Evolutionary conservation across 2,797 vertebrate species (phyloP).

Genomic region (Numenius phaeopus): DNA sequence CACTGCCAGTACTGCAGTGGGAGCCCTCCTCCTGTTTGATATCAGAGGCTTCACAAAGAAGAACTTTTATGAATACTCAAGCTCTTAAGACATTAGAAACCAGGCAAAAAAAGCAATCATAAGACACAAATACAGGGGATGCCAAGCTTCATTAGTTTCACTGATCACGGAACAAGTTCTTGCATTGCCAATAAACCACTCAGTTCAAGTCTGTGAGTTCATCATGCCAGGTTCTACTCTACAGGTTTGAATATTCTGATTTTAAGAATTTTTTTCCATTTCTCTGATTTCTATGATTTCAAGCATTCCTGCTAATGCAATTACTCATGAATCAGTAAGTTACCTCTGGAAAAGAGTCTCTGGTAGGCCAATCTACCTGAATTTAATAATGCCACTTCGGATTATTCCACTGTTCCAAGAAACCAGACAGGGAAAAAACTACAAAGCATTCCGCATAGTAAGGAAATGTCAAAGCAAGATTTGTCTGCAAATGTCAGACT

Average conservation of each 20-base stretch:
- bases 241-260: background rate
- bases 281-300: constrained; percentile 20
- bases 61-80: background rate
- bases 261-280: constrained; percentile 37
- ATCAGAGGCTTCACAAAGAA: background rate
- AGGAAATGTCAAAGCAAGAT: constrained; percentile 10
- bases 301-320: background rate
- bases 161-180: background rate
- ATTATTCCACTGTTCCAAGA: background rate
- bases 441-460: background rate
- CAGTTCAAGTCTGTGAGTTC: background rate
- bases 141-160: background rate
- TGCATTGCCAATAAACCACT: background rate
- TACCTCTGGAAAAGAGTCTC: background rate
- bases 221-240: background rate
- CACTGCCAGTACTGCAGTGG: background rate
- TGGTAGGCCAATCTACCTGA: background rate
- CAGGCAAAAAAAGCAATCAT: background rate
- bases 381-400: background rate
- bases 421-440: background rate
- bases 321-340: background rate
- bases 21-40: background rate
- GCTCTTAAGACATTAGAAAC: background rate
- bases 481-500: constrained; percentile 13
- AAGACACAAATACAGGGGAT: background rate